A percentile compares a stretch with the other conserved stretches of the same genome.
These are phyloP conservation scores for Agrochola lota DNA, from an alignment of 2,888 invertebrate genomes.

Conservation along the genomic window DNA sequence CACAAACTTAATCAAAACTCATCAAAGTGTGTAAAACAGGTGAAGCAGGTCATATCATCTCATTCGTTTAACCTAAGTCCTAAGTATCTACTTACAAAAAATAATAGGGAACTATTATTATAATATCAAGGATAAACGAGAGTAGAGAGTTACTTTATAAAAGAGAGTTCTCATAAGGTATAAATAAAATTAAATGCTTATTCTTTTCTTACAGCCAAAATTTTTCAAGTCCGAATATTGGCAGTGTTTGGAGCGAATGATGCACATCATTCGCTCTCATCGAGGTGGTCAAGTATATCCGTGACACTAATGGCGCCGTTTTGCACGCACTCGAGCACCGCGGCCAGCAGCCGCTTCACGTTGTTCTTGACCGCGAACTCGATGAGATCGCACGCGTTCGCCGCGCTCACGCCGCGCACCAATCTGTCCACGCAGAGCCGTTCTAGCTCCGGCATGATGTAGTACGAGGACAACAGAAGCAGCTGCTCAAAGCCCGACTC, in stretches of 20 bases:
- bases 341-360: constrained; percentile 69
- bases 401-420: constrained; percentile 40
- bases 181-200: no score
- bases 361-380: constrained; percentile 77
- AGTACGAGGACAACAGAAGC: constrained; percentile 74
- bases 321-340: constrained; percentile 74
- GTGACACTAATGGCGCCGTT: constrained; percentile 64
- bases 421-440: constrained; percentile 74
- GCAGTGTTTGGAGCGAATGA: neutral
- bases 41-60: no score
- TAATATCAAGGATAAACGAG: no score
- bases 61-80: no score
- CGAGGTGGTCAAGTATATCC: constrained; percentile 69
- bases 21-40: no score
- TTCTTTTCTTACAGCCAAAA: neutral
- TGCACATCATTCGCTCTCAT: neutral
- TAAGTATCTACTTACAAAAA: no score
- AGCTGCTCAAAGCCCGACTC: constrained; percentile 73
- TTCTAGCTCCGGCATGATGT: constrained; percentile 78
- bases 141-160: constrained; percentile 19
- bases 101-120: no score
- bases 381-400: constrained; percentile 64
- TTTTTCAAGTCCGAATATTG: neutral
- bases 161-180: no score
- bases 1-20: no score